phyloP scores from a whole-genome alignment of 2,888 invertebrate species.

The Diaphora mendica region DNA sequence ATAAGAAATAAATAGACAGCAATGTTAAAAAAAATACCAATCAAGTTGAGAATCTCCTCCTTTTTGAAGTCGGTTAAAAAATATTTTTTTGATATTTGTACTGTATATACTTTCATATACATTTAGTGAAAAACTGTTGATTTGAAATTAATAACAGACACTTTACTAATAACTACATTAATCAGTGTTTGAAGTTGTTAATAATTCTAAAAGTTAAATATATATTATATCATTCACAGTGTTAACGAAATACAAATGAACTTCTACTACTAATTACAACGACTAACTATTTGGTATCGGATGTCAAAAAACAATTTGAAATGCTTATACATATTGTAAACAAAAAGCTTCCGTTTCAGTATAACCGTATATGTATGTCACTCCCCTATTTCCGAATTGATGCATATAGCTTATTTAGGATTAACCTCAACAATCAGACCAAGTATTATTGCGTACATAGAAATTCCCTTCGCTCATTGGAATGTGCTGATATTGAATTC shows the following conservation, averaged over 20 bases:
- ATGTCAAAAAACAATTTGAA: neutral
- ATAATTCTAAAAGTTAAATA: too few relatives aligned
- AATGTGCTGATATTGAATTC: slow-evolving; percentile 56
- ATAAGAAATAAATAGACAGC: too few relatives aligned
- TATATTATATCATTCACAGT: too few relatives aligned
- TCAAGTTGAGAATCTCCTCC: too few relatives aligned
- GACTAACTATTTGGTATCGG: neutral
- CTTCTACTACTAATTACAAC: neutral
- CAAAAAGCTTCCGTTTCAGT: neutral
- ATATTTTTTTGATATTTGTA: too few relatives aligned
- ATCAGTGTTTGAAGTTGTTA: too few relatives aligned
- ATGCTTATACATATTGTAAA: neutral
- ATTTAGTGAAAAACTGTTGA: too few relatives aligned
- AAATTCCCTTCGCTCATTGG: slow-evolving; percentile 41
- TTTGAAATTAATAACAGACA: too few relatives aligned
- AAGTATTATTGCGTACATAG: slow-evolving; percentile 50
- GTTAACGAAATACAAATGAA: neutral
- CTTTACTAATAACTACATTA: too few relatives aligned
- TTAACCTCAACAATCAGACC: slow-evolving; percentile 50
- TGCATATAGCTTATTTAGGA: slow-evolving; percentile 53
- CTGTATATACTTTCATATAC: too few relatives aligned
- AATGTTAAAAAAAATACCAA: too few relatives aligned
- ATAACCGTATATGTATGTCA: neutral
- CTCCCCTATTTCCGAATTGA: slow-evolving; percentile 20
- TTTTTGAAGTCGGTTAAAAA: too few relatives aligned